Evolutionary conservation across 2,797 vertebrate genomes (phyloP).

Genomic region (Ctenopoma kingsleyae): DNA sequence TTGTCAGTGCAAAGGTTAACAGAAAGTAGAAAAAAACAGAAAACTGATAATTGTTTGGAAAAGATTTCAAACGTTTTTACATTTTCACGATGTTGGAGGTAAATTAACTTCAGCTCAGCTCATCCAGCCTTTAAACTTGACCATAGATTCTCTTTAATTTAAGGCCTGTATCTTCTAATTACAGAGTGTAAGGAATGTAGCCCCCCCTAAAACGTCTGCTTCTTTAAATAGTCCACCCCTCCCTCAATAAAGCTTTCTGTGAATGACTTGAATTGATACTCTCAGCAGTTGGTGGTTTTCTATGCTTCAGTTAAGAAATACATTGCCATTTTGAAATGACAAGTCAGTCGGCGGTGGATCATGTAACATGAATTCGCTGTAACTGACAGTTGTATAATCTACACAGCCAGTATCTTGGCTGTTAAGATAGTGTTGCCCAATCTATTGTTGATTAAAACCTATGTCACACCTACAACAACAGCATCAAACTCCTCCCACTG

Average conservation of each 20-base stretch:
- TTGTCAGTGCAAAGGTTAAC: slow-evolving; percentile 6
- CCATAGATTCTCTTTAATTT: slow-evolving; percentile 65
- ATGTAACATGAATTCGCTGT: slow-evolving; percentile 26
- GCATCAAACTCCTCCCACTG: slow-evolving; percentile 1
- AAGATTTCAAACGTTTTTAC: slow-evolving; percentile 7
- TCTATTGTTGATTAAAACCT: slow-evolving; percentile 54
- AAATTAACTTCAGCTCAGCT: slow-evolving; percentile 19
- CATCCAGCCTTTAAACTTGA: slow-evolving; percentile 41
- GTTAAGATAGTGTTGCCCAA: slow-evolving; percentile 71
- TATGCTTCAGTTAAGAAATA: slow-evolving; percentile 44
- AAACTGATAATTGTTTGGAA: neutral
- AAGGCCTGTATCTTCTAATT: slow-evolving; percentile 67
- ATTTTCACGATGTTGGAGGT: slow-evolving; percentile 11
- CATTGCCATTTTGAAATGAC: slow-evolving; percentile 51
- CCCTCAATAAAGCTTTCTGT: slow-evolving; percentile 54
- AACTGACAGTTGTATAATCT: slow-evolving; percentile 72
- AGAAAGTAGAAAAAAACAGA: neutral
- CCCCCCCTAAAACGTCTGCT: slow-evolving; percentile 48
- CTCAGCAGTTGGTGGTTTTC: slow-evolving; percentile 54
- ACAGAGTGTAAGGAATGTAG: slow-evolving; percentile 52
- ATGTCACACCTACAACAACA: slow-evolving; percentile 21
- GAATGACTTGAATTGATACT: slow-evolving; percentile 53
- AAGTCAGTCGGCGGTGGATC: slow-evolving; percentile 42
- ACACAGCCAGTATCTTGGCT: slow-evolving; percentile 54
- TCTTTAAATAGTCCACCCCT: slow-evolving; percentile 63